Conservation (phyloP, 2,113 vertebrate species). For the Cyanocitta stelleri region DNA sequence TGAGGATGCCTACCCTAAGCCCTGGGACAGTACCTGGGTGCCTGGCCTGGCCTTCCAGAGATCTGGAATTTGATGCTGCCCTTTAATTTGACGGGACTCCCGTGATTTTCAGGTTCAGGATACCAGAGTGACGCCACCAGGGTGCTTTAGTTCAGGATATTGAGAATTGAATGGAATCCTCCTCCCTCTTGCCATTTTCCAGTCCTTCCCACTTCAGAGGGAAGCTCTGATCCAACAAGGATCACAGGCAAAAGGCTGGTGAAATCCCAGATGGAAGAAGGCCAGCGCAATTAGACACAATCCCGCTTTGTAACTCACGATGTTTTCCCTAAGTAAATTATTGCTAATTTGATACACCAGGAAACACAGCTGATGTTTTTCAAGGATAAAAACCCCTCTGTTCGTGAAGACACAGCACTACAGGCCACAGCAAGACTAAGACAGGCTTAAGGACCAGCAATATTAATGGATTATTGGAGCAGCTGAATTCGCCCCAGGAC, state of each 20-base stretch:
- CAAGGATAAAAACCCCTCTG: neutral
- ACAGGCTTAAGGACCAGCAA: neutral
- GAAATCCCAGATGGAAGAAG: neutral
- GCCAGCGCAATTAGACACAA: neutral
- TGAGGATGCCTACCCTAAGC: neutral
- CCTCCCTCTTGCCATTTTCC: neutral
- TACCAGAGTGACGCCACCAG: neutral
- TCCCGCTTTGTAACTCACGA: neutral
- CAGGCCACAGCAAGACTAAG: neutral
- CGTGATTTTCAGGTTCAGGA: neutral
- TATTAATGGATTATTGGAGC: neutral
- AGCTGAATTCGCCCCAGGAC: neutral
- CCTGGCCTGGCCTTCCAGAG: neutral
- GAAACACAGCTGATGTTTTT: neutral
- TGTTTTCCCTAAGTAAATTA: constrained; percentile 5
- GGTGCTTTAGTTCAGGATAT: neutral
- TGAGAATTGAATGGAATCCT: neutral
- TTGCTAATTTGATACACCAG: neutral
- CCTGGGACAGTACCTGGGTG: neutral
- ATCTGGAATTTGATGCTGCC: neutral
- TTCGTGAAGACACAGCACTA: neutral
- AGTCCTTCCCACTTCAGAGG: neutral
- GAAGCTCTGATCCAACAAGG: neutral
- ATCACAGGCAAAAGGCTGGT: neutral
- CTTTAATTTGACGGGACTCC: neutral